phyloP scores from a whole-genome alignment of 2,888 invertebrate species.

The Pachymerium ferrugineum region DNA sequence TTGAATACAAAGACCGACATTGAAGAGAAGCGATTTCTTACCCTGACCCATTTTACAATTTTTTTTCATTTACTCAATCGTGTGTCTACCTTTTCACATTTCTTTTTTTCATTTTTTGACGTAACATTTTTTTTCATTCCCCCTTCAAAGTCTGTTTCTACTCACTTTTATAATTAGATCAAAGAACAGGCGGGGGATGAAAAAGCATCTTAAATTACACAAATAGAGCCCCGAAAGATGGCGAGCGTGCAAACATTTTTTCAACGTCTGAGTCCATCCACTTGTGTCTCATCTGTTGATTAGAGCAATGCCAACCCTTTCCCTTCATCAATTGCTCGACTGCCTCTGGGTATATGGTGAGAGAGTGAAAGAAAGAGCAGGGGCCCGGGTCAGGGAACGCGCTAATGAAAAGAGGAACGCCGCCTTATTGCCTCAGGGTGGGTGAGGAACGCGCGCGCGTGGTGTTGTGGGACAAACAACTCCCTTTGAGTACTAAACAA shows the following conservation, averaged over 20 bases:
- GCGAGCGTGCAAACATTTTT: neutral
- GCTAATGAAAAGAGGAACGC: slow-evolving; percentile 25
- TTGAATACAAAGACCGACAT: slow-evolving; percentile 24
- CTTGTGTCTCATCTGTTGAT: slow-evolving; percentile 10
- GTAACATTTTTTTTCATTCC: neutral
- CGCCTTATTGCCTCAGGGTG: slow-evolving; percentile 17
- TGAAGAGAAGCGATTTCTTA: slow-evolving; percentile 16
- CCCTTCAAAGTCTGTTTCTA: neutral
- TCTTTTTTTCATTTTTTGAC: neutral
- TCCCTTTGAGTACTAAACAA: slow-evolving; percentile 3
- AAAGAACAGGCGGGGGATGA: slow-evolving; percentile 16
- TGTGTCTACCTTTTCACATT: neutral
- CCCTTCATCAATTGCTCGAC: neutral
- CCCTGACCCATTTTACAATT: slow-evolving; percentile 1
- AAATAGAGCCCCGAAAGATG: slow-evolving; percentile 6
- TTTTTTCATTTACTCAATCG: too few species aligned
- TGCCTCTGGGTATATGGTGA: too few species aligned
- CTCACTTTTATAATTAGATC: slow-evolving; percentile 27
- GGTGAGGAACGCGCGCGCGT: slow-evolving; percentile 16
- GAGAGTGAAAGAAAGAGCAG: slow-evolving; percentile 16
- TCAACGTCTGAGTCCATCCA: neutral
- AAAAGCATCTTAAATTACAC: slow-evolving; percentile 27
- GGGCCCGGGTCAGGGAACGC: slow-evolving; percentile 18
- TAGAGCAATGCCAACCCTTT: neutral
- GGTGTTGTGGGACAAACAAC: slow-evolving; percentile 22